These are phyloP conservation scores for Eutolmus rufibarbis DNA, from an alignment of 2,888 invertebrate species.

Conservation along the genomic window DNA sequence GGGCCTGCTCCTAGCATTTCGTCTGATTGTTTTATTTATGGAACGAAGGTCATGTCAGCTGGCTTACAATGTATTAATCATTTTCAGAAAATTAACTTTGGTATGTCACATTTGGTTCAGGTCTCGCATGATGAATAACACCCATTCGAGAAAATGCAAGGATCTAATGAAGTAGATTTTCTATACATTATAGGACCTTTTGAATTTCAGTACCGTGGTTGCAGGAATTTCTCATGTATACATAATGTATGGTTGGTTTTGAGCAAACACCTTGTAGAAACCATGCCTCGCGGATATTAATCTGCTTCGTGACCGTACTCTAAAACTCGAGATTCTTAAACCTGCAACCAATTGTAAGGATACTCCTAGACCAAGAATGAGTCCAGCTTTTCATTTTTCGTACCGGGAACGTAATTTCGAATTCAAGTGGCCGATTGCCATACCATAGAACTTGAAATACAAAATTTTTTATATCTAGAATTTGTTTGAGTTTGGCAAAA, in stretches of 20 bases:
- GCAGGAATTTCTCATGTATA: neutral
- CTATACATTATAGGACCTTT: neutral
- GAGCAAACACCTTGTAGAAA: neutral
- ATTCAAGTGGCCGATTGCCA: neutral
- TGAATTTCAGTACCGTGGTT: neutral
- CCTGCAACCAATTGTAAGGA: neutral
- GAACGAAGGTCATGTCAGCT: neutral
- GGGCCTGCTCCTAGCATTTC: neutral
- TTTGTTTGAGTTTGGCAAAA: neutral
- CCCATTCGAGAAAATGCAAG: neutral
- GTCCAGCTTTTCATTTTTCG: neutral
- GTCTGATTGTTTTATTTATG: constrained; percentile 20
- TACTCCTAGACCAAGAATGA: neutral
- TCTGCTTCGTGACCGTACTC: neutral
- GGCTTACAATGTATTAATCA: neutral
- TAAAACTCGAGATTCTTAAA: neutral
- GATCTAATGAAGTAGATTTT: neutral
- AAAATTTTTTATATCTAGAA: neutral
- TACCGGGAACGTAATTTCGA: neutral
- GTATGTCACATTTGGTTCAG: neutral
- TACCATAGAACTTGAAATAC: neutral
- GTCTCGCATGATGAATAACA: neutral
- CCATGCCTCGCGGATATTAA: neutral
- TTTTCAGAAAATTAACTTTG: constrained; percentile 20
- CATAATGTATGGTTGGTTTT: neutral